Evolutionary conservation across 2,113 vertebrate genomes (phyloP).

Genomic region (Ailurus styani): DNA sequence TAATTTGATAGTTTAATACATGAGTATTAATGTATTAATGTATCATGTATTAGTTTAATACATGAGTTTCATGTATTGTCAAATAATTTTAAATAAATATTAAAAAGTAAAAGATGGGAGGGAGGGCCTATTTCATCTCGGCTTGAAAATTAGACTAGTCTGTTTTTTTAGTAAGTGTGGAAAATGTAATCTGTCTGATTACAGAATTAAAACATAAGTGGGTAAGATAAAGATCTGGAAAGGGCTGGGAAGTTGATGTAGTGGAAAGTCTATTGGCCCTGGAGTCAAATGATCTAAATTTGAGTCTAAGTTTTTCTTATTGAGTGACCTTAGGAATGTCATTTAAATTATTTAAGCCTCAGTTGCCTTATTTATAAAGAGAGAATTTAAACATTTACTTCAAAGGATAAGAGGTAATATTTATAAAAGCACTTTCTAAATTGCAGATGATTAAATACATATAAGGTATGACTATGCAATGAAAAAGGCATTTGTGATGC

Average conservation of each 20-base stretch:
- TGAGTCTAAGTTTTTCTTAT: neutral
- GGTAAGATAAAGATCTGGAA: neutral
- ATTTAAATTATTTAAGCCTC: constrained; percentile 41
- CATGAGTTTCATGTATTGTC: neutral
- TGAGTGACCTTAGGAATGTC: neutral
- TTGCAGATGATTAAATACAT: neutral
- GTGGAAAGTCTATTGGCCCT: neutral
- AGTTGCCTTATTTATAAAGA: constrained; percentile 11
- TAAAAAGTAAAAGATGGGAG: constrained; percentile 20
- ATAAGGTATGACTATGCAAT: neutral
- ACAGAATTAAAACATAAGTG: neutral
- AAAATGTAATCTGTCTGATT: neutral
- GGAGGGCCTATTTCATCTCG: neutral
- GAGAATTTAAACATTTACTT: neutral
- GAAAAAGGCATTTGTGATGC: neutral
- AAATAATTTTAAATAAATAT: neutral
- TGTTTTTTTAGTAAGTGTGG: neutral
- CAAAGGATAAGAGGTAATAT: neutral
- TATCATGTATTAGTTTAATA: too few species aligned
- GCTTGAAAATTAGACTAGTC: neutral
- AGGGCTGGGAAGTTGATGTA: neutral
- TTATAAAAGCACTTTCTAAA: neutral
- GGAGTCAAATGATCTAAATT: constrained; percentile 5
- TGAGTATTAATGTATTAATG: too few species aligned
- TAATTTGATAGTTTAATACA: too few species aligned